Base-by-base conservation (phyloP, 2,888 invertebrate genomes). In the Eurytoma adleriae region DNA sequence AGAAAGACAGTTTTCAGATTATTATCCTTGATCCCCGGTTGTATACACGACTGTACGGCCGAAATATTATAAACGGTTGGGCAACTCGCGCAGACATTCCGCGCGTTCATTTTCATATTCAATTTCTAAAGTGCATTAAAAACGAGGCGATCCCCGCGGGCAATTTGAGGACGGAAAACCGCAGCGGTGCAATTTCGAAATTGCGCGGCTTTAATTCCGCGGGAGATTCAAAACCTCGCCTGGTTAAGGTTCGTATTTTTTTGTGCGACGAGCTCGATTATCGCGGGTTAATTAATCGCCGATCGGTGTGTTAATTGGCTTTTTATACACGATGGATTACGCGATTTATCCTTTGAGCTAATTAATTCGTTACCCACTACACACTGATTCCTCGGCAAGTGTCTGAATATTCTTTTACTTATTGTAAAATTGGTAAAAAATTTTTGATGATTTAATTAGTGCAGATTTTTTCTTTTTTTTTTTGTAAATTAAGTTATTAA, bases 141-240 rank as follows among this genome's bases (percentile, higher is more conserved):
- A 64, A 64, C n/a, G 48, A 64, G 64, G 30, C n/a, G 62, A 62
- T 30, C 30, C 62, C 62, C 61, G 13, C 3, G 24, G 57, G 40
- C 40, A 73, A 72, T 54, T 73, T 73, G 56, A 40, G 50, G 48
- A 64, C 54, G 64, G 50, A 70, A 71, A 71, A 78, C 70, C 71
- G 57, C 70, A 78, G 57, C 59, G 40, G 52, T 20, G 71, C 40
- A 67, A 78, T 78, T 78, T 27, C 67, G 78, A 72, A 78, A 78
- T 57, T 27, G 24, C 61, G 52, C 24, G 62, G 40, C 50, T 5
- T 24, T 40, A 59, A 59, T 71, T 71, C 20, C 30, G 30, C 61
- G 59, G 40, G 40, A 72, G 61, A 61, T 72, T 62, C 56, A 20
- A 69, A 52, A 52, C 27, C 50, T 24, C 30, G 13, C 13, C 62